Percentiles rank a stretch among this genome's conserved stretches.
phyloP scores from a whole-genome alignment of 2,113 vertebrate species.

The Rallus limicola region DNA sequence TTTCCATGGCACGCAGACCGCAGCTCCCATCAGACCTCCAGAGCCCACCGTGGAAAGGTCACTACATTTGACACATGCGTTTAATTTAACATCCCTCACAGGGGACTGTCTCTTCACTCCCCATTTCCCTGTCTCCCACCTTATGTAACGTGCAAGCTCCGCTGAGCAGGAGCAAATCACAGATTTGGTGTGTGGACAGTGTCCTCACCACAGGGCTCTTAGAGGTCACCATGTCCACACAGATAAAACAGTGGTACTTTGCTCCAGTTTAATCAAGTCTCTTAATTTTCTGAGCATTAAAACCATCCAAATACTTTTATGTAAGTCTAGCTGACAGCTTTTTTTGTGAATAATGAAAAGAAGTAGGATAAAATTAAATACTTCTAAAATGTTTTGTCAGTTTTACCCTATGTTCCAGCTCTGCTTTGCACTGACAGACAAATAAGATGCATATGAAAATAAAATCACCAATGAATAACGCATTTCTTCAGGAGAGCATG shows the following conservation, averaged over 20 bases:
- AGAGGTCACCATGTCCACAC: background rate
- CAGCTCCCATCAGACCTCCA: background rate
- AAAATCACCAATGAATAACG: constrained; percentile 31
- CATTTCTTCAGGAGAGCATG: constrained; percentile 37
- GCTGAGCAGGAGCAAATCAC: accelerated
- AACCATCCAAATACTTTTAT: background rate
- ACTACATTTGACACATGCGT: background rate
- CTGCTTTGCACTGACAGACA: constrained; percentile 24
- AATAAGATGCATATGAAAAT: constrained; percentile 30
- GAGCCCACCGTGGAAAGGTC: background rate
- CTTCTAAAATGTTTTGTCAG: constrained; percentile 29
- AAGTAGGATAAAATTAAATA: constrained; percentile 11
- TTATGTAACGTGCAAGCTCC: accelerated
- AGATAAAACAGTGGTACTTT: background rate
- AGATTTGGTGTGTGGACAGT: background rate
- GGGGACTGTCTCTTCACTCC: background rate
- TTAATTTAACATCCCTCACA: background rate
- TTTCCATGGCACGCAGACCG: background rate
- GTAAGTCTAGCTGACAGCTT: background rate
- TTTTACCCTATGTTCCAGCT: background rate
- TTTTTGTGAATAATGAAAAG: background rate
- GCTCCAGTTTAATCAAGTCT: background rate
- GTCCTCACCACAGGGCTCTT: background rate
- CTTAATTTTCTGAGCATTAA: background rate
- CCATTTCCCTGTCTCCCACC: background rate